These are phyloP conservation scores for Rhodophaea formosa DNA, from an alignment of 2,888 invertebrate genomes.

Conservation along the genomic window DNA sequence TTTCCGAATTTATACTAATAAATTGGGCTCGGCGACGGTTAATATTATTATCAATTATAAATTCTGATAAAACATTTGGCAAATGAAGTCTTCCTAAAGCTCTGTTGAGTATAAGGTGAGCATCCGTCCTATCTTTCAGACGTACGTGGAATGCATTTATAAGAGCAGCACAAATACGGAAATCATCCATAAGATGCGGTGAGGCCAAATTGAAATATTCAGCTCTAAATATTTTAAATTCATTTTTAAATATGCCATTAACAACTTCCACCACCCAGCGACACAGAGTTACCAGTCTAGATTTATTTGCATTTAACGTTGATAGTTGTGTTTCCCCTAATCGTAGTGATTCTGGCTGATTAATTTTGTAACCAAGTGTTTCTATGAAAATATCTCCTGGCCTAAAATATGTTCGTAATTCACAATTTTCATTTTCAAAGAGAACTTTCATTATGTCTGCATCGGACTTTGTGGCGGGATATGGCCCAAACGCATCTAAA, in stretches of 20 bases:
- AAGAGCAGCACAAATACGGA: no score
- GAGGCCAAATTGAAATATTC: no score
- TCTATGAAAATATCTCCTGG: constrained; percentile 13
- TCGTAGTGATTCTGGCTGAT: background rate
- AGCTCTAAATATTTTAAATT: no score
- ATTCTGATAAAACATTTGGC: no score
- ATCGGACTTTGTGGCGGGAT: constrained; percentile 12
- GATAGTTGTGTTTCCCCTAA: constrained; percentile 7
- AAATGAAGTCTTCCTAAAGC: no score
- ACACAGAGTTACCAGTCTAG: constrained; percentile 4
- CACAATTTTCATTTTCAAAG: constrained; percentile 7
- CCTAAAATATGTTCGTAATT: constrained; percentile 7
- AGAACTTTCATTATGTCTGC: constrained; percentile 13
- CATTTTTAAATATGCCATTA: no score
- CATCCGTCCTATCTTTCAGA: no score
- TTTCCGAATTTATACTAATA: background rate
- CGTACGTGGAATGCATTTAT: no score
- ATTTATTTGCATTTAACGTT: constrained; percentile 7
- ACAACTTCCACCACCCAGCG: constrained; percentile 13
- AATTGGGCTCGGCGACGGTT: no score
- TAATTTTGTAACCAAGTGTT: background rate
- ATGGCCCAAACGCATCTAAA: constrained; percentile 14
- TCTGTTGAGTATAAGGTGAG: no score
- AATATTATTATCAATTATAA: no score
- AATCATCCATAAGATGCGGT: no score